Base-by-base conservation (phyloP, 2,797 vertebrate species). In the Acanthurus tractus region DNA sequence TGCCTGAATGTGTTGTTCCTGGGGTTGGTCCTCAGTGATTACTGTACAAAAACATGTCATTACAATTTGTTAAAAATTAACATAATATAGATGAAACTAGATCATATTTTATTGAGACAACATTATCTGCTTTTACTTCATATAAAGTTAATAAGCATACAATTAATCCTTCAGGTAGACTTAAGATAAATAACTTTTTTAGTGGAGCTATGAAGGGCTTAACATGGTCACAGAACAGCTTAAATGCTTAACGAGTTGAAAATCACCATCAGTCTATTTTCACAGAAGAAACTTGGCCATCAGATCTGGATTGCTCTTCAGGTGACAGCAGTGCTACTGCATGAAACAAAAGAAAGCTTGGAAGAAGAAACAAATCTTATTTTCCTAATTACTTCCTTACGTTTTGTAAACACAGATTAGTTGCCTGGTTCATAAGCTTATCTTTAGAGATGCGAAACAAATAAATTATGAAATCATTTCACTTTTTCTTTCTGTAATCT, bases 241-340 rank as follows among this genome's bases (percentile, higher is more conserved):
- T 78, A 72, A 81, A 81, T 56, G 52, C 71, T 84, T 68, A 78
- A 63, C 54, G 23, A 63, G 40, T 68, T 42, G 56, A 61, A 80
- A 83, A 71, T 76, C 58, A 49, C 64, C 52, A 20, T 38, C 61
- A 40, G 54, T 61, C 57, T 58, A 40, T 70, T 65, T 81, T 68
- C 61, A n/a, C 56, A 62, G 63, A 36, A n/a, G 56, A 46, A 65
- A 59, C 52, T 61, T 7, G 8, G n/a, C 50, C 40, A 29, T 46
- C 25, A 73, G 46, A 52, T 79, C 74, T 63, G 45, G 29, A 70
- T 23, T 36, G 17, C 36, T 22, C 8, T 77, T 74, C 17, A 69
- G 53, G 63, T 63, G 63, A 62, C 55, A 2, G 44, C 38, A 64
- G 56, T 6, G n/a, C 5, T 46, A 46, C 12, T 22, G 15, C 54